phyloP scores from a whole-genome alignment of 2,888 invertebrate species.

The Notocelia uddmanniana region DNA sequence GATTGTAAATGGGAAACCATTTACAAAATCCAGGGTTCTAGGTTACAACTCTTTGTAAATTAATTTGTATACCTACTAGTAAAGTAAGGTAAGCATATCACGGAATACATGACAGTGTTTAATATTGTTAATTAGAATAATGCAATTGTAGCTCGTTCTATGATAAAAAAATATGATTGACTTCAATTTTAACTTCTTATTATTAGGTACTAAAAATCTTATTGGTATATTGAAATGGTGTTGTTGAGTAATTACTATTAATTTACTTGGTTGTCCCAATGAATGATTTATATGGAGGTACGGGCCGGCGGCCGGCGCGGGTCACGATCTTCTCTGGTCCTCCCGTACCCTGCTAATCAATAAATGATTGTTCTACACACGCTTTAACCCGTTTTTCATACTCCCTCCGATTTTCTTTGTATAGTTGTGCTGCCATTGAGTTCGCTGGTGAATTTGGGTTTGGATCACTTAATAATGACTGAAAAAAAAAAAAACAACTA shows the following conservation, averaged over 20 bases:
- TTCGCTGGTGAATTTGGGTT: constrained; percentile 99
- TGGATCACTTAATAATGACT: constrained; percentile 99
- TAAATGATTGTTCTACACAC: constrained; percentile 99
- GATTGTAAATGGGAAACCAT: background rate
- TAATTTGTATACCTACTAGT: constrained; percentile 25
- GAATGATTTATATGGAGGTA: constrained; percentile 73
- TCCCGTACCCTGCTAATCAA: constrained; percentile 89
- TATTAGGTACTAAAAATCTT: constrained; percentile 46
- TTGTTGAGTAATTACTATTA: constrained; percentile 52
- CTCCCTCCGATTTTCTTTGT: constrained; percentile 99
- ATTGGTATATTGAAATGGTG: constrained; percentile 45
- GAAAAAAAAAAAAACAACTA: constrained; percentile 77
- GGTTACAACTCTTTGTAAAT: constrained; percentile 37
- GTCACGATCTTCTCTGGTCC: constrained; percentile 58
- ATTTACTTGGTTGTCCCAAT: constrained; percentile 72
- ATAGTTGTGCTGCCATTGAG: constrained; percentile 99
- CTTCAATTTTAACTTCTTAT: constrained; percentile 44
- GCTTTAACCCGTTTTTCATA: constrained; percentile 99
- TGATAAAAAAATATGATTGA: constrained; percentile 45
- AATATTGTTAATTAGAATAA: constrained; percentile 42
- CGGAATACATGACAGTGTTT: constrained; percentile 29
- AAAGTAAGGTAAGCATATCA: constrained; percentile 26
- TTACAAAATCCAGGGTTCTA: constrained; percentile 12
- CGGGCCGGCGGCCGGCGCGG: constrained; percentile 62
- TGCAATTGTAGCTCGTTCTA: constrained; percentile 36